Evolutionary conservation across 2,888 invertebrate genomes (phyloP).

Genomic region (Caenorhabditis imperialis): DNA sequence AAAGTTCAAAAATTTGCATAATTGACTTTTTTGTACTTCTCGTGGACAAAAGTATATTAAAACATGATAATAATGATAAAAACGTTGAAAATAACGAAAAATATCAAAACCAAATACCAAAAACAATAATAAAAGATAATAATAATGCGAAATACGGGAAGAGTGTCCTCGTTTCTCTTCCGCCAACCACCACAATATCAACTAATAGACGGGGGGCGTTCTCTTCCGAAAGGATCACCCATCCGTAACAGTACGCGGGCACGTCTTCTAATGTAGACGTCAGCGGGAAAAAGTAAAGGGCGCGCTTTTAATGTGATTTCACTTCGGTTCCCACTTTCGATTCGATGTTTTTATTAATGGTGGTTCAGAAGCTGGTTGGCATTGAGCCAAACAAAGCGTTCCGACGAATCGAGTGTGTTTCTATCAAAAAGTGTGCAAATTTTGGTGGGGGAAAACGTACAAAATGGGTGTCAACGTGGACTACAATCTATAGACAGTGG

Average conservation of each 20-base stretch:
- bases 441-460: too few species aligned
- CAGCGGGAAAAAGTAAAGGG: constrained; percentile 34
- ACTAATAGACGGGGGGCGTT: constrained; percentile 42
- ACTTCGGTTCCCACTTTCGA: constrained; percentile 28
- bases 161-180: background rate
- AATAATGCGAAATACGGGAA: constrained; percentile 21
- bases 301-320: constrained; percentile 37
- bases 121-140: too few species aligned
- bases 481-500: constrained; percentile 56
- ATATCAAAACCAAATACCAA: background rate
- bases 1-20: too few species aligned
- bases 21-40: too few species aligned
- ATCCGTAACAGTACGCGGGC: constrained; percentile 34
- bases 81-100: background rate
- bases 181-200: constrained; percentile 31
- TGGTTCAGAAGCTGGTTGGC: too few species aligned
- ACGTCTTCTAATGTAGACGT: background rate
- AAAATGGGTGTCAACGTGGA: constrained; percentile 50
- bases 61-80: too few species aligned
- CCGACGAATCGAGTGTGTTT: constrained; percentile 8
- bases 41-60: too few species aligned
- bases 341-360: constrained; percentile 45
- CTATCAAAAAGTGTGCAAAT: constrained; percentile 36
- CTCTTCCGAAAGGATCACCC: constrained; percentile 27
- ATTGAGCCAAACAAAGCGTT: too few species aligned